Evolutionary conservation across 2,113 vertebrate genomes (phyloP), one percentile per base, ranked within the genome.

Genomic region (Danionella cerebrum): DNA sequence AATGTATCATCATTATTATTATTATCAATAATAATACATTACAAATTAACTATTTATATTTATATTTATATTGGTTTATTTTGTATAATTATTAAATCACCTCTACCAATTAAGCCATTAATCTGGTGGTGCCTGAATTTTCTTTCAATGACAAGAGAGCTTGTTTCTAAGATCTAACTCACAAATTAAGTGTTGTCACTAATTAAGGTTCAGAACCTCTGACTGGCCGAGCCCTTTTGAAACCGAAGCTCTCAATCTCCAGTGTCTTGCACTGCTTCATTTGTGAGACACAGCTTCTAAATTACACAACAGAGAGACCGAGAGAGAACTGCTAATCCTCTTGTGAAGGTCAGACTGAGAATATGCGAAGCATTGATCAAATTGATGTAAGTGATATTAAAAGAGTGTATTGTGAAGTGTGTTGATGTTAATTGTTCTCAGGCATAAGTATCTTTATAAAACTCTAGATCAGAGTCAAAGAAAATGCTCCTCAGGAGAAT

Each of bases 131-230:
- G 3, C 2, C 29, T 74, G 33, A 59, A 8, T 35, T n/a, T 47
- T 31, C 27, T 35, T 39, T 29, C 22, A 27, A 12, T 27, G 29
- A 59, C 42, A 69, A 45, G 13, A 14, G 36, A 58, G 60, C 9
- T 27, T 44, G 35, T 69, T 25, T 31, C 21, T 29, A n/a, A 60
- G 55, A 38, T 35, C 24, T 50, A 48, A 35, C 39, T 33, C 19
- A 47, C 27, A 66, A 70, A 70, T 70, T 45, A 74, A 54, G 29
- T 39, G n/a, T n/a, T 35, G 18, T 24, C 52, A 42, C 42, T 31
- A 27, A 9, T 12, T 57, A 51, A 53, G 52, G 53, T 39, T 51
- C 25, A 21, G 3, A 42, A 70, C 59, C 54, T 66, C 44, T 36
- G 57, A 16, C 51, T 62, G 18, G 18, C 64, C 13, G 29, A 57